Conservation (phyloP, 2,113 vertebrate genomes). For the Rhabdomys dilectus region DNA sequence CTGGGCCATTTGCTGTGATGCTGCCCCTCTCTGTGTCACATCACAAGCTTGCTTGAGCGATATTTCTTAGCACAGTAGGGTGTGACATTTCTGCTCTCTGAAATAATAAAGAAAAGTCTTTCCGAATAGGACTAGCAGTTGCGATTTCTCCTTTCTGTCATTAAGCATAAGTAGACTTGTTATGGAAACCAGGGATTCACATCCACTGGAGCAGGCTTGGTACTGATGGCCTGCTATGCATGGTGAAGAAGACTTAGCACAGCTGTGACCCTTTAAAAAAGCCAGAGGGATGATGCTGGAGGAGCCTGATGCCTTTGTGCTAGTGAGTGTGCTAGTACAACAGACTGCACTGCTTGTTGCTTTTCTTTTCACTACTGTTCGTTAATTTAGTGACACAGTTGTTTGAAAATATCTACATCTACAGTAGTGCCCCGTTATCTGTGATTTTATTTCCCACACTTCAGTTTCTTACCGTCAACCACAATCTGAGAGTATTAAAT, state of each 20-base stretch:
- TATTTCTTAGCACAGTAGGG: not conserved
- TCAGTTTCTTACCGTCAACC: not conserved
- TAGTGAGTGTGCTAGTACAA: not conserved
- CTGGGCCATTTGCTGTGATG: constrained; percentile 49
- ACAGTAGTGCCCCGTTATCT: not conserved
- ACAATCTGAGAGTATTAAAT: not conserved
- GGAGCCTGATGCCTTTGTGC: not conserved
- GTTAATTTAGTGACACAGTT: not conserved
- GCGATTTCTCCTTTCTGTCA: constrained; percentile 39
- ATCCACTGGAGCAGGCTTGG: not conserved
- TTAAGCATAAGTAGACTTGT: constrained; percentile 62
- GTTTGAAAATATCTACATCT: not conserved
- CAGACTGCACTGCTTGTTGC: rapidly evolving
- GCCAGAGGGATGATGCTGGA: constrained; percentile 17
- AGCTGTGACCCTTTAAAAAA: constrained; percentile 42
- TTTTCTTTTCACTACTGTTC: not conserved
- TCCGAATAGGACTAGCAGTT: not conserved
- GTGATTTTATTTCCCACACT: not conserved
- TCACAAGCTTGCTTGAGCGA: not conserved
- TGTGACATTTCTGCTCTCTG: constrained; percentile 63
- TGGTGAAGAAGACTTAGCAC: not conserved
- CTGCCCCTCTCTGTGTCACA: constrained; percentile 45
- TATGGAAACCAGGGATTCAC: constrained; percentile 63
- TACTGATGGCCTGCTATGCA: not conserved
- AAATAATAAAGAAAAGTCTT: constrained; percentile 46